A percentile compares a stretch with the other conserved stretches of the same genome.
phyloP scores from a whole-genome alignment of 1,140 invertebrate species.

The Sinonovacula constricta region DNA sequence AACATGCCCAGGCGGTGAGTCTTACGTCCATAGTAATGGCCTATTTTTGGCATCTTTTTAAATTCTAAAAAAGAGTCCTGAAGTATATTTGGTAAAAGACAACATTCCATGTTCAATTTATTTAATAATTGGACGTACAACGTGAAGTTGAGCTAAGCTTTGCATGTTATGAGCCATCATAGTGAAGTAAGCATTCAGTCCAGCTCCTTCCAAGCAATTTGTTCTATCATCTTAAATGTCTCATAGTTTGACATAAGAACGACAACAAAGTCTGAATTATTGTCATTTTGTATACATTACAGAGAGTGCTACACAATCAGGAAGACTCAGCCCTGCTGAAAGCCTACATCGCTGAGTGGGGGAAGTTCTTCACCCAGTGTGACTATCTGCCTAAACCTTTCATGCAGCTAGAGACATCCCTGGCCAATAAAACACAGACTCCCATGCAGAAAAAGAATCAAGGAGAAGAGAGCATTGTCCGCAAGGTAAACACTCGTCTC shows the following conservation, averaged over 20 bases:
- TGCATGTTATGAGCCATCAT: too few relatives aligned
- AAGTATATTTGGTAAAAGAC: too few relatives aligned
- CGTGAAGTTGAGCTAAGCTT: too few relatives aligned
- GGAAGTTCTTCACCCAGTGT: slow-evolving; percentile 98
- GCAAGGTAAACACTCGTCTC: too few relatives aligned
- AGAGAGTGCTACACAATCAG: slow-evolving; percentile 91
- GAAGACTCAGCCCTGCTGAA: slow-evolving; percentile 97
- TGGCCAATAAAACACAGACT: slow-evolving; percentile 82
- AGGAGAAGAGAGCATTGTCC: slow-evolving; percentile 92
- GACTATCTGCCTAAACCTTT: slow-evolving; percentile 98
- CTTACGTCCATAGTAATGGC: neutral
- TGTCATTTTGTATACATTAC: slow-evolving; percentile 57
- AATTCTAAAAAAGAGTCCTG: neutral
- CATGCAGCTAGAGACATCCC: slow-evolving; percentile 91
- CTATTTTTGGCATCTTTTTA: neutral
- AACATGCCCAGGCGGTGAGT: slow-evolving; percentile 90
- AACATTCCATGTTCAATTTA: too few relatives aligned
- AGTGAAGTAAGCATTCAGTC: too few relatives aligned
- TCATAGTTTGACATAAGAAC: too few relatives aligned
- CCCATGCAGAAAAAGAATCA: slow-evolving; percentile 86
- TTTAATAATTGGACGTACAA: too few relatives aligned
- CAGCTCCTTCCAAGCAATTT: too few relatives aligned
- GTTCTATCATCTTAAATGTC: too few relatives aligned
- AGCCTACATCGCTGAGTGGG: slow-evolving; percentile 97
- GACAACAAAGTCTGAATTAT: slow-evolving; percentile 3